Evolutionary conservation across 2,797 vertebrate species (phyloP).

Genomic region (Periophthalmus magnuspinnatus): DNA sequence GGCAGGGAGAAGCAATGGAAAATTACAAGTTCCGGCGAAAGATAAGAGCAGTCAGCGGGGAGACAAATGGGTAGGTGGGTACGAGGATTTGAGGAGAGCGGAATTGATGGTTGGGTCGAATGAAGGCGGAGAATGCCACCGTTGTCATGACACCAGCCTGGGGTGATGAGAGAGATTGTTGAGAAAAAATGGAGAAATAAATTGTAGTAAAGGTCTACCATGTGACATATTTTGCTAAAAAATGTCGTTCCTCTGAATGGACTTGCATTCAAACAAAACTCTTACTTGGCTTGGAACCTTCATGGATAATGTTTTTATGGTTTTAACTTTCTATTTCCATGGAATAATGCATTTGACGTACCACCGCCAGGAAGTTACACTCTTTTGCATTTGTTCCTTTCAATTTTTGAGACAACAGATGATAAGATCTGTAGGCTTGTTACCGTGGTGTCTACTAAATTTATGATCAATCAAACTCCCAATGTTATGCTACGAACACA

Average conservation of each 20-base stretch:
- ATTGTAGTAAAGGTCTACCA: neutral
- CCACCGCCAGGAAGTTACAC: no score
- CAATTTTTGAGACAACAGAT: no score
- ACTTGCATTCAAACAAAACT: no score
- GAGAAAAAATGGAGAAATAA: neutral
- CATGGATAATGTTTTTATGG: no score
- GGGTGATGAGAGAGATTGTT: conserved; percentile 43
- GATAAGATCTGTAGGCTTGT: no score
- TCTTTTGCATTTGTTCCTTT: no score
- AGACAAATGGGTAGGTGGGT: conserved; percentile 42
- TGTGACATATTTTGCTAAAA: no score
- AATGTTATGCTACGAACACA: neutral
- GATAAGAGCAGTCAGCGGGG: conserved; percentile 30
- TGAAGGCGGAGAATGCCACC: conserved; percentile 18
- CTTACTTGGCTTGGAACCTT: no score
- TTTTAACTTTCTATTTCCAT: no score
- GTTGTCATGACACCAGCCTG: conserved; percentile 27
- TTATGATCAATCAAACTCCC: neutral
- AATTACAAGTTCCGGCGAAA: conserved; percentile 42
- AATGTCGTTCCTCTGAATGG: no score
- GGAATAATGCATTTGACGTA: no score
- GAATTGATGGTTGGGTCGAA: conserved; percentile 45
- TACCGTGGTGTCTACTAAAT: no score
- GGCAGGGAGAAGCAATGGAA: conserved; percentile 35
- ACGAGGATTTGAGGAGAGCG: conserved; percentile 42